Evolutionary conservation across 1,140 invertebrate species (phyloP), one percentile per base, ranked within the genome.

Genomic region (Antheraea pernyi): DNA sequence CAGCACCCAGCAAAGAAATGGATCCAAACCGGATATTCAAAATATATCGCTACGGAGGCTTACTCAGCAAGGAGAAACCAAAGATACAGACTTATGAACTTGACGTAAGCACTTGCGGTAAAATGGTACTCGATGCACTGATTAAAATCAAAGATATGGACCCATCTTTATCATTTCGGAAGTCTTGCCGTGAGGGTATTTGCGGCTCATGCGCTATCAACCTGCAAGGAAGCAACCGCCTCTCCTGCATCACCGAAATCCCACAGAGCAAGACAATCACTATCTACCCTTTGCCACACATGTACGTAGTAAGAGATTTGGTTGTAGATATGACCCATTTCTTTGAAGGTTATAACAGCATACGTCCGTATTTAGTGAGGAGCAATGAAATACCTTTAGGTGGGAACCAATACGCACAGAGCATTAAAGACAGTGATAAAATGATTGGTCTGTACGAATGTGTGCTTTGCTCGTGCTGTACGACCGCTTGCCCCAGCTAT

Each of bases 201-300:
- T 99, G 98, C 84, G 98, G 98, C 4, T 97, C 97, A 16, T 98
- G 97, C 89, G 94, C 96, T 0, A 97, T 99, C 95, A 98, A 98
- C 83, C 96, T 99, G 80, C 95, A 96, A 83, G 97, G 98, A 19
- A 88, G 93, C 0, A 98, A 99, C 85, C 97, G 95, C 46, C 93
- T 98, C 53, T 97, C 98, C 64, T 98, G 98, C 83, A 95, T 97
- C 78, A 96, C 85, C 0, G 69, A 75, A 16, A 84, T 85, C 19
- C 86, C 88, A 5, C 65, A 73, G 2, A 76, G 72, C 18, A 96
- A 96, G 82, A 86, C 94, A 0, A 89, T 95, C 10, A 96, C 96
- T 61, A 95, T 99, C 59, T 97, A 98, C 85, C 98, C 98, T 11
- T 90, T 99, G 48, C 98, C 98, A 9, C 98, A 99, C 81, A 96